Evolutionary conservation across 2,888 invertebrate genomes (phyloP), one percentile per base, ranked within the genome.

Genomic region (Scaptomyza caliginosa): DNA sequence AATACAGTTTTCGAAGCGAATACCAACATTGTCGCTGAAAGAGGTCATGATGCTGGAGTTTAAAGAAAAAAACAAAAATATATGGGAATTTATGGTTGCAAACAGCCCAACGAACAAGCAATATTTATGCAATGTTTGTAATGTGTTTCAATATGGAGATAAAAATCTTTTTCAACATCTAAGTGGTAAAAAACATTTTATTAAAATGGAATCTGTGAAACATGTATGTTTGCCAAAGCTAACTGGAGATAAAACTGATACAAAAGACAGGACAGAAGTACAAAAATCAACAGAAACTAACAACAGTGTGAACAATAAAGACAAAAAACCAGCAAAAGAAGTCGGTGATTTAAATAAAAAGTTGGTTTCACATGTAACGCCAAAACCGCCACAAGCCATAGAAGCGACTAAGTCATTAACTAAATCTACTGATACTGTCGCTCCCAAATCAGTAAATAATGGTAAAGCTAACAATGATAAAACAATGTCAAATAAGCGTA

Each of bases 131-230:
- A 77, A 74, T 32, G 54, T 89, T 13, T 90, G 90, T 67, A 46
- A 67, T 0, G 76, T 89, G 3, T 51, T 63, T 6, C 82, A 88
- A 38, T 79, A 65, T 46, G 88, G 85, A 24, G 71, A 76, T 2
- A 89, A 82, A 30, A 89, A 84, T 64, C 69, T 90, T 16, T 42
- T 68, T 24, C 72, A 77, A 13, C 90, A 90, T 69, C 52, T 91
- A 5, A 57, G 58, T 52, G 90, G 90, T 0, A 90, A 82, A 36
- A 89, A 86, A 51, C 91, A 91, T 70, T 68, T 71, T 28, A 3
- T 51, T 3, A 77, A 74, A 54, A 74, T 89, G 70, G 57, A 63
- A n/a, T 26, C 28, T 4, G 77, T 84, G 0, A 57, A 71, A 1
- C 68, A 80, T 45, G 64, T 90, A 0, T 81, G 52, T 45, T 73